These are phyloP conservation scores for Lampris megalopsis DNA, from an alignment of 2,113 vertebrate species.

Conservation along the genomic window DNA sequence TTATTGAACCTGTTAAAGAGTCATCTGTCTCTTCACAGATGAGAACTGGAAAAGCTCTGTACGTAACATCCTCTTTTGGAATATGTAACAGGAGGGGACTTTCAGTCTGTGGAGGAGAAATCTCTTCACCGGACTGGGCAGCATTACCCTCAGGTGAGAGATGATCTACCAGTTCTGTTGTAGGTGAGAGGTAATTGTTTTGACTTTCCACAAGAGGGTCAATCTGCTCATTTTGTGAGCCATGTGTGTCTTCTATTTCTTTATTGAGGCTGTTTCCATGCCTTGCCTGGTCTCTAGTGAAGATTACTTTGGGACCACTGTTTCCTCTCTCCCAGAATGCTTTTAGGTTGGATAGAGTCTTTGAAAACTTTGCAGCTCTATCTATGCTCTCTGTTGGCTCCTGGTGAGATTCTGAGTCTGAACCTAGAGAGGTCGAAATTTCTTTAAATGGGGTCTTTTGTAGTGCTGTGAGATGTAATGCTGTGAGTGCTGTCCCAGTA, in stretches of 20 bases:
- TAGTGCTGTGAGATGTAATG: conserved; percentile 26
- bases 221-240: conserved; percentile 9
- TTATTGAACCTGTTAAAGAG: conserved; percentile 23
- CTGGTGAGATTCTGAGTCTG: neutral
- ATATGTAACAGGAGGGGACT: conserved; percentile 3
- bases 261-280: conserved; percentile 2
- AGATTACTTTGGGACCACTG: conserved; percentile 36
- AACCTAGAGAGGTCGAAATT: neutral
- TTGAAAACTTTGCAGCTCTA: conserved; percentile 11
- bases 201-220: neutral
- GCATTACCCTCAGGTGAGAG: neutral
- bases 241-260: neutral
- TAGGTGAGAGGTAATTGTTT: neutral
- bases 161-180: neutral
- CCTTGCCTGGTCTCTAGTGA: conserved; percentile 13
- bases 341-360: conserved; percentile 45
- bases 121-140: neutral
- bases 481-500: conserved; percentile 7
- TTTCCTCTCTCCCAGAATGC: conserved; percentile 55
- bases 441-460: conserved; percentile 50
- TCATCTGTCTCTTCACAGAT: conserved; percentile 56
- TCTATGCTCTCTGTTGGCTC: conserved; percentile 5
- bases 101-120: neutral
- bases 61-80: conserved; percentile 44
- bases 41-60: conserved; percentile 57